A percentile compares a stretch with the other conserved stretches of the same genome.
phyloP scores from a whole-genome alignment of 2,113 vertebrate species.

The Catharus fuscescens region DNA sequence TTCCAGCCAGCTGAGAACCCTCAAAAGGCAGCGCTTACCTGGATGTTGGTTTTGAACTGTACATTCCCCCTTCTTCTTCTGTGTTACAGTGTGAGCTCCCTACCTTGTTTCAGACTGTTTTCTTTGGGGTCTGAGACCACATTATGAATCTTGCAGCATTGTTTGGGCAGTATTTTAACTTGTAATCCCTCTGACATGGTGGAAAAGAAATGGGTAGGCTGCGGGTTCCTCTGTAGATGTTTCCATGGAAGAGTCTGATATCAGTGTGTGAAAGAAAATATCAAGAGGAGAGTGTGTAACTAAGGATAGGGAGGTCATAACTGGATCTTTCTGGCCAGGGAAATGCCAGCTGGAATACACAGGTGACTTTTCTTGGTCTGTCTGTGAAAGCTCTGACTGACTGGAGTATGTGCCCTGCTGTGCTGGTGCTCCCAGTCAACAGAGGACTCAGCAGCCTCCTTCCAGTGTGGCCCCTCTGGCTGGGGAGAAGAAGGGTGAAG shows the following conservation, averaged over 20 bases:
- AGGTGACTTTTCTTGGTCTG: not conserved
- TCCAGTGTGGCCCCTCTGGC: not conserved
- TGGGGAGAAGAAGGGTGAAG: not conserved
- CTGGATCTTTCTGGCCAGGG: not conserved
- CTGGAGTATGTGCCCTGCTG: not conserved
- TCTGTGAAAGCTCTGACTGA: not conserved
- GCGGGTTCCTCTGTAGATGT: not conserved
- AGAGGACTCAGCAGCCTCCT: not conserved
- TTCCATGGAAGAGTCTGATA: not conserved
- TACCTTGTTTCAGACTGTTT: not conserved
- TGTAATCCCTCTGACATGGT: not conserved
- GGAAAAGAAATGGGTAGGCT: not conserved
- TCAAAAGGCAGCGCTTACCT: fast-evolving
- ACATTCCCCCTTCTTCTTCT: not conserved
- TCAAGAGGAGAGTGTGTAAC: not conserved
- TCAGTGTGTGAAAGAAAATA: not conserved
- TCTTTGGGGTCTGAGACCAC: not conserved
- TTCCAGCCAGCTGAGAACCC: not conserved
- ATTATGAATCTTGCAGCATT: not conserved
- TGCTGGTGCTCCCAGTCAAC: not conserved
- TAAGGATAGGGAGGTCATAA: not conserved
- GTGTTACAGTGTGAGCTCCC: not conserved
- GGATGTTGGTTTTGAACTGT: not conserved
- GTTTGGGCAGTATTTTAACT: not conserved
- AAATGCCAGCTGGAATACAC: not conserved